Percentiles rank a stretch among this genome's conserved stretches.
Evolutionary conservation across 2,113 vertebrate species (phyloP).

Genomic region (Melanostigma gelatinosum): DNA sequence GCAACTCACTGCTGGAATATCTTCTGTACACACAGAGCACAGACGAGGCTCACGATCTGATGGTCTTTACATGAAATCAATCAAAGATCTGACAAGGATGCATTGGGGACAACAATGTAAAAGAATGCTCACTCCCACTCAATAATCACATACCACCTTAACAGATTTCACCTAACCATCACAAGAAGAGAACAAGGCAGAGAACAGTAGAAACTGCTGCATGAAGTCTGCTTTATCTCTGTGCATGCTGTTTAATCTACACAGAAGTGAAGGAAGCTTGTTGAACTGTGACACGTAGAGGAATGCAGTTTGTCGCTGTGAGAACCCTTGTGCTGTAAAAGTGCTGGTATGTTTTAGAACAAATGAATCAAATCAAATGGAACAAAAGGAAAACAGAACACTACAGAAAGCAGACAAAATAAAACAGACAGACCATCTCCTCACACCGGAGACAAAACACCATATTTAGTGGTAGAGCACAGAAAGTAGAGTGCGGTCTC

Average conservation of each 20-base stretch:
- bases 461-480: neutral
- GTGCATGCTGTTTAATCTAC: neutral
- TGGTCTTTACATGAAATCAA: conserved; percentile 19
- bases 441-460: neutral
- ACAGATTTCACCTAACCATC: neutral
- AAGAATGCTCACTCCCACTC: neutral
- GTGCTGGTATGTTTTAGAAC: neutral
- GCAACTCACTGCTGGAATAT: neutral
- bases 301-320: neutral
- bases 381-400: neutral
- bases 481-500: neutral
- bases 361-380: neutral
- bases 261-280: neutral
- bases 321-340: neutral
- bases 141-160: neutral
- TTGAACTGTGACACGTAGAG: neutral
- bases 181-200: neutral
- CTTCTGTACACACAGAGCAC: neutral
- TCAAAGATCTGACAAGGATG: conserved; percentile 17
- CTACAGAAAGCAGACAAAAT: neutral
- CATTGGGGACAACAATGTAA: neutral
- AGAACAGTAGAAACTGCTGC: neutral
- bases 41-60: neutral
- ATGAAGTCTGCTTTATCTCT: neutral
- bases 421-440: neutral